Percentiles rank a stretch among this genome's conserved stretches.
phyloP scores from a whole-genome alignment of 2,797 vertebrate genomes.

The Anguilla megastoma region DNA sequence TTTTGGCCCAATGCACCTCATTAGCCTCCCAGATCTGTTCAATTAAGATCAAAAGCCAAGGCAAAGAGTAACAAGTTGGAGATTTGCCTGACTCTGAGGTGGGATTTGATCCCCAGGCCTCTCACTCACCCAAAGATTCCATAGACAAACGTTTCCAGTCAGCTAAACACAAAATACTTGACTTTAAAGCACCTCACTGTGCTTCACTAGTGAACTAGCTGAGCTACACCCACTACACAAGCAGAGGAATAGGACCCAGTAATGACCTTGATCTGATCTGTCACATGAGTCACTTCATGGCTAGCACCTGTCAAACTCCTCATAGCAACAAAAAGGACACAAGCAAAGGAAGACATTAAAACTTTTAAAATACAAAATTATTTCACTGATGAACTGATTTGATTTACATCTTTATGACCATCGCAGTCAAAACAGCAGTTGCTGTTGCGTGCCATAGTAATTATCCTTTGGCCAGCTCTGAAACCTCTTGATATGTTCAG shows the following conservation, averaged over 20 bases:
- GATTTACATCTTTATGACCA: background rate
- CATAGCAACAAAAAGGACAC: background rate
- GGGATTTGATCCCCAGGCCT: no score
- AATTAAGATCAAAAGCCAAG: background rate
- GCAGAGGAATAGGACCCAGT: background rate
- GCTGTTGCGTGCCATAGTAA: background rate
- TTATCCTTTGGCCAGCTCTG: background rate
- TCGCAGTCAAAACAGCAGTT: background rate
- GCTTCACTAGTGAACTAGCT: no score
- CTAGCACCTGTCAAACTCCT: conserved; percentile 2
- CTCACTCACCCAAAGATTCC: no score
- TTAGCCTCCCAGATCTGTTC: background rate
- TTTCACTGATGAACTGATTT: background rate
- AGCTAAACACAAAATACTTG: no score
- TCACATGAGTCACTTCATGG: conserved; percentile 11
- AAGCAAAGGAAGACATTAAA: background rate
- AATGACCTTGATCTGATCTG: conserved; percentile 30
- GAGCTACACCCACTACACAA: background rate
- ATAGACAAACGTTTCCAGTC: no score
- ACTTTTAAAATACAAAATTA: background rate
- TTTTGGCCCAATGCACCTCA: background rate
- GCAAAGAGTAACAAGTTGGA: background rate
- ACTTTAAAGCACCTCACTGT: no score
- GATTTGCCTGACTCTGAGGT: no score
- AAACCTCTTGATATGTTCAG: background rate